phyloP scores from a whole-genome alignment of 2,888 invertebrate species.

The Cephus runcator region DNA sequence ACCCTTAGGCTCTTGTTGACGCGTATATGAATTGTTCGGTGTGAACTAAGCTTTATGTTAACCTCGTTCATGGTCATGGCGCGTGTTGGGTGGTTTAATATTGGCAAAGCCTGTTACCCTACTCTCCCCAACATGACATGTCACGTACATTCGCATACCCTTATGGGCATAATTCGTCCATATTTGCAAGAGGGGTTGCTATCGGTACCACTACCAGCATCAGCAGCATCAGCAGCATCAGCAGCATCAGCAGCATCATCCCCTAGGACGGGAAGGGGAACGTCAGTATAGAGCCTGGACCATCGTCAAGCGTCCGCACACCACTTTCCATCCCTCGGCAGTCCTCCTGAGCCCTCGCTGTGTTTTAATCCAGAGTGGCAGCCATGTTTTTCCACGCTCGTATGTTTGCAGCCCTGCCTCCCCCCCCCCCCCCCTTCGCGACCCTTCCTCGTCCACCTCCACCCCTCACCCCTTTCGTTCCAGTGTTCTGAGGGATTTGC shows the following conservation, averaged over 20 bases:
- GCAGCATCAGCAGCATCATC: too few species aligned
- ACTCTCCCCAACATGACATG: constrained; percentile 36
- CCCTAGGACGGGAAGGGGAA: too few species aligned
- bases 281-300: too few species aligned
- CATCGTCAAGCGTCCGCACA: too few species aligned
- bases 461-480: too few species aligned
- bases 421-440: constrained; percentile 15
- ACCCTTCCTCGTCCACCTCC: too few species aligned
- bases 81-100: constrained; percentile 44
- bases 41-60: background rate
- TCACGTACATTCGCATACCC: constrained; percentile 50
- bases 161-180: constrained; percentile 45
- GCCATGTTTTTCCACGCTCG: constrained; percentile 27
- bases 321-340: background rate
- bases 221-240: background rate
- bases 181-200: constrained; percentile 36
- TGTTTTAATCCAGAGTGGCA: constrained; percentile 21
- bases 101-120: constrained; percentile 39
- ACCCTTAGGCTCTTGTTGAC: too few species aligned
- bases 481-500: constrained; percentile 30
- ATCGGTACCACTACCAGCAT: constrained; percentile 11
- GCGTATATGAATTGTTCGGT: too few species aligned
- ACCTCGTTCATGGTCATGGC: background rate
- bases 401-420: constrained; percentile 22
- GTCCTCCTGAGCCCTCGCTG: constrained; percentile 3